A percentile compares a stretch with the other conserved stretches of the same genome.
These are phyloP conservation scores for Mesocricetus auratus DNA, from an alignment of 2,113 vertebrate species.

Conservation along the genomic window DNA sequence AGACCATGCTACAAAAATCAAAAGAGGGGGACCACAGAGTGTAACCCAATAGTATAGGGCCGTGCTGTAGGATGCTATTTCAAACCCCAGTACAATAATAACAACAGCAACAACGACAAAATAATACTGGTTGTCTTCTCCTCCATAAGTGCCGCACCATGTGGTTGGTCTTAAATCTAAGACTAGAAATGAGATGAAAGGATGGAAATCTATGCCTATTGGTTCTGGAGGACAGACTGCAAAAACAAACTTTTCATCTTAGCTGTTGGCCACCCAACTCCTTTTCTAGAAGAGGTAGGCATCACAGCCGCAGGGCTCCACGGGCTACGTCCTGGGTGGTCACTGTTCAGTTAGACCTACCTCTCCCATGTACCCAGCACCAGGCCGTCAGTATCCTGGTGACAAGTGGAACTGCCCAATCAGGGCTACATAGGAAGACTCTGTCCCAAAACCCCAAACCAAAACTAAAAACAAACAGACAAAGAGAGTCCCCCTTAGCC, in stretches of 20 bases:
- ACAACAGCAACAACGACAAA: neutral
- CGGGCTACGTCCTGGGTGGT: neutral
- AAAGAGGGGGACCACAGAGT: too few relatives aligned
- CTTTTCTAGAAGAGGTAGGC: neutral
- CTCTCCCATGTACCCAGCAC: too few relatives aligned
- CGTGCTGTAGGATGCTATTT: neutral
- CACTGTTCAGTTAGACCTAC: neutral
- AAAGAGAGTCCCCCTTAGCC: too few relatives aligned
- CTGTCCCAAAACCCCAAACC: too few relatives aligned
- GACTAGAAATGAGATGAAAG: neutral
- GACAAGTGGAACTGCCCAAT: neutral
- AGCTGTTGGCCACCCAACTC: neutral
- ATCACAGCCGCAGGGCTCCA: neutral
- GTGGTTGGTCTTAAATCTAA: neutral
- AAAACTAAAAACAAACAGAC: too few relatives aligned
- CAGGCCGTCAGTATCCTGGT: neutral
- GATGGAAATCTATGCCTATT: neutral
- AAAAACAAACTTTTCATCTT: neutral
- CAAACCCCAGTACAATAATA: neutral
- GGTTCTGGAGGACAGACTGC: neutral
- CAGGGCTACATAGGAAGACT: too few relatives aligned
- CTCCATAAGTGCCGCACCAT: neutral
- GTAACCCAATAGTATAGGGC: neutral
- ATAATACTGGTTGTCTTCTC: neutral
- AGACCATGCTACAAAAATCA: neutral